phyloP scores from a whole-genome alignment of 2,113 vertebrate species.

The Colinus virginianus region DNA sequence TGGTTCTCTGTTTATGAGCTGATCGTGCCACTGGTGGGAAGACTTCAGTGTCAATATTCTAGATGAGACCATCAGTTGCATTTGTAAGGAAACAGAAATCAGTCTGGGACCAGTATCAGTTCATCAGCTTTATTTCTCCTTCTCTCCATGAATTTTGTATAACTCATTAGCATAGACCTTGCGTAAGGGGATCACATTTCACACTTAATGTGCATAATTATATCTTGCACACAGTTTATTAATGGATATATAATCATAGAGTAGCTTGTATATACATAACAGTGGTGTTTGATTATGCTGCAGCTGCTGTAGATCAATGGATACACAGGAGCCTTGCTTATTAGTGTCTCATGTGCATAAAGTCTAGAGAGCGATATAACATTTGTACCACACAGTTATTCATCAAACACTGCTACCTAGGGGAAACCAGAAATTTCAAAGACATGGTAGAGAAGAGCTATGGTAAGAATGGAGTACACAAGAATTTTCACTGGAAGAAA shows the following conservation, averaged over 20 bases:
- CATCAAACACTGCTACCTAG: background rate
- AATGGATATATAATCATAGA: conserved; percentile 56
- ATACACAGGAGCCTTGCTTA: conserved; percentile 5
- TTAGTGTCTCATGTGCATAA: background rate
- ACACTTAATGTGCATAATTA: conserved; percentile 45
- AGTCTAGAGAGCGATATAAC: background rate
- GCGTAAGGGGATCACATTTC: conserved; percentile 17
- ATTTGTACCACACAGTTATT: background rate
- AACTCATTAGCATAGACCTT: background rate
- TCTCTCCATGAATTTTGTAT: background rate
- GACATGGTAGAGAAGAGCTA: background rate
- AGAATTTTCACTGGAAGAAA: background rate
- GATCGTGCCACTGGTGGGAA: background rate
- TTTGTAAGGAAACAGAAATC: background rate
- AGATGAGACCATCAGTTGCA: background rate
- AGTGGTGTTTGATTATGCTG: conserved; percentile 32
- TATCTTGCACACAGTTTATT: conserved; percentile 57
- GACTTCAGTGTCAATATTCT: background rate
- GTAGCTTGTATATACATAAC: conserved; percentile 36
- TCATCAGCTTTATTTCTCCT: background rate
- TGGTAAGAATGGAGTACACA: background rate
- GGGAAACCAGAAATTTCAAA: background rate
- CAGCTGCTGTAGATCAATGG: conserved; percentile 58
- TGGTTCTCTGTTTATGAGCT: background rate
- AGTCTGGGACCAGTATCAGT: background rate